phyloP scores from a whole-genome alignment of 1,140 invertebrate genomes.

The Drosophila nikananu region DNA sequence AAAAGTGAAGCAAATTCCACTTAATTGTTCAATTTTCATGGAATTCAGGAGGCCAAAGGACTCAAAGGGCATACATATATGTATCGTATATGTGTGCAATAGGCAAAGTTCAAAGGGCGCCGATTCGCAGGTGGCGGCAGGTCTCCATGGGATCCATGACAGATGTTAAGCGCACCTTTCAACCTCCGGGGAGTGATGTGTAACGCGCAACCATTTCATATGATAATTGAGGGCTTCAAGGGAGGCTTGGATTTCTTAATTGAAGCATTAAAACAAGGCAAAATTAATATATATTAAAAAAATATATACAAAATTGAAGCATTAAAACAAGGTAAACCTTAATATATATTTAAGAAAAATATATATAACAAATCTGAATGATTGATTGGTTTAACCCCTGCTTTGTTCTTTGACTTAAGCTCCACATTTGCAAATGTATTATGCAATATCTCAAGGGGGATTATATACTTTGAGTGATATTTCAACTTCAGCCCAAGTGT shows the following conservation, averaged over 20 bases:
- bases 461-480: constrained; percentile 3
- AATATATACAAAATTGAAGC: background rate
- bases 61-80: constrained; percentile 61
- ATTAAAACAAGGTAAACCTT: background rate
- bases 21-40: constrained; percentile 78
- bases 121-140: constrained; percentile 1
- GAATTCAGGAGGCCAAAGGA: constrained; percentile 35
- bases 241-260: constrained; percentile 32
- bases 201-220: constrained; percentile 23
- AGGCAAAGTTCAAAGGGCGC: constrained; percentile 32
- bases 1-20: constrained; percentile 39
- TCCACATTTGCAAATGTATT: background rate
- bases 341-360: background rate
- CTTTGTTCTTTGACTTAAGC: background rate
- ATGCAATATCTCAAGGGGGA: background rate
- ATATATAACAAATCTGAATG: background rate
- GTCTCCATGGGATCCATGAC: constrained; percentile 32
- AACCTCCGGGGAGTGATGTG: background rate
- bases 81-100: constrained; percentile 33
- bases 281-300: background rate
- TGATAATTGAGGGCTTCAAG: constrained; percentile 19
- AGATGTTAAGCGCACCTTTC: constrained; percentile 27
- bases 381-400: constrained; percentile 1
- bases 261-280: constrained; percentile 4
- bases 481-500: constrained; percentile 1